Base-by-base conservation (phyloP, 1,140 invertebrate genomes). In the Helicoverpa armigera region DNA sequence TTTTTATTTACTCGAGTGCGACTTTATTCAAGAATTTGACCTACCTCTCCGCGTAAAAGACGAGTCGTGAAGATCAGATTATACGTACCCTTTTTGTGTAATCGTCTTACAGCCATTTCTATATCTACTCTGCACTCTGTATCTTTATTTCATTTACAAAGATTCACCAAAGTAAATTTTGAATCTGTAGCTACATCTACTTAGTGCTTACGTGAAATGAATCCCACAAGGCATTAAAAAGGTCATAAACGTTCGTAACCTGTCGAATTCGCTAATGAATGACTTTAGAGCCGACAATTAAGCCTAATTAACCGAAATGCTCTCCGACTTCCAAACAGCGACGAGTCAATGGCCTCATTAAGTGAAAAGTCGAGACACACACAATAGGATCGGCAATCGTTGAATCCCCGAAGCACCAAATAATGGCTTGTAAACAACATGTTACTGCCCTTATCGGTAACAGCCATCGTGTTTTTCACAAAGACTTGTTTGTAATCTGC, bases 301-400 rank as follows among this genome's bases (percentile, higher is more conserved):
- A 69, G 50, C n/a, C 16, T 50, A 50, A 50, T 69, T 69, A 16
- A 43, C 16, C n/a, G 16, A 69, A 69, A 69, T 50, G 10, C 43
- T 50, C n/a, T 35, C 35, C 14, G 61, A n/a, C 35, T 69, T 50
- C 16, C 11, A 48, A 48, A 11, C 35, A 48, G 48, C 43, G 65
- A 69, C 65, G 16, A 69, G 65, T 69, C 65, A 69, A 69, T 43
- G 43, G 43, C 65, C 65, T 69, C 65, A 69, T 69, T 69, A 69
- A n/a, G 43, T 18, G 65, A 50, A 43, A 50, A 69, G 18, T 43
- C 18, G 43, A 50, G 43, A 14, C 12, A 61, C 16, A 65, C 61
- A 14, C 23, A 65, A 65, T 50, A 69, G 43, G 65, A 18, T 69
- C 16, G 65, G 65, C 18, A 50, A 69, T 43, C 35, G 65, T 69